Percentiles rank a stretch among this genome's conserved stretches.
Evolutionary conservation across 2,888 invertebrate species (phyloP).

Genomic region (Odontocolon sp.): DNA sequence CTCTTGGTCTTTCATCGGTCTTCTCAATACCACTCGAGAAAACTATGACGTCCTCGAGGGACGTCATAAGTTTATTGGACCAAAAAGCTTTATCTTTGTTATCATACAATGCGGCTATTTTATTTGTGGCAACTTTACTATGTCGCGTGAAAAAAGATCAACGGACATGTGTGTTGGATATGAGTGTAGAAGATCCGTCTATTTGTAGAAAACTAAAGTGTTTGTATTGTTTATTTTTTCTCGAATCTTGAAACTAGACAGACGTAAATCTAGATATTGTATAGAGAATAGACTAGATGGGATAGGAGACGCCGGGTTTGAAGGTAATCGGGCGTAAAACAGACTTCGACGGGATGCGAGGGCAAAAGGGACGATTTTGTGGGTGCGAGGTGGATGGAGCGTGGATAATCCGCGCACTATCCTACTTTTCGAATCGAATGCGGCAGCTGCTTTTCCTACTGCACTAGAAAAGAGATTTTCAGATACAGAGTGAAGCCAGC

Average conservation of each 20-base stretch:
- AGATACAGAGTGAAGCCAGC: not conserved
- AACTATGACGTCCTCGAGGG: not conserved
- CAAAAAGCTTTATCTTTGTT: not conserved
- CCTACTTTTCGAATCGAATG: constrained; percentile 43
- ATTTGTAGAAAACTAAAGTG: too few relatives aligned
- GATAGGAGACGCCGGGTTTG: constrained; percentile 40
- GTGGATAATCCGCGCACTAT: constrained; percentile 68
- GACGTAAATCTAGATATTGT: constrained; percentile 1
- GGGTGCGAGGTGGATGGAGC: constrained; percentile 66
- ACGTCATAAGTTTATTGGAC: too few relatives aligned
- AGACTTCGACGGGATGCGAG: constrained; percentile 65
- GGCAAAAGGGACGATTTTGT: constrained; percentile 68
- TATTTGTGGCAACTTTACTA: too few relatives aligned
- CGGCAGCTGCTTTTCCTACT: constrained; percentile 27
- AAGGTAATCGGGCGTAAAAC: constrained; percentile 71
- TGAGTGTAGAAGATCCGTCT: too few relatives aligned
- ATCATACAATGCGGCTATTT: too few relatives aligned
- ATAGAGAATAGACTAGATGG: constrained; percentile 23
- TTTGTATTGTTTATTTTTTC: too few relatives aligned
- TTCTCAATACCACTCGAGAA: constrained; percentile 3
- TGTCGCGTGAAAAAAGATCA: too few relatives aligned
- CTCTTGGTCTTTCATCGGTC: not conserved
- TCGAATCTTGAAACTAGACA: too few relatives aligned
- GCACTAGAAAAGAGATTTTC: not conserved
- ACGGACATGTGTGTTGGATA: too few relatives aligned